Conservation (phyloP, 2,797 vertebrate genomes). For the Fistularia tabacaria region DNA sequence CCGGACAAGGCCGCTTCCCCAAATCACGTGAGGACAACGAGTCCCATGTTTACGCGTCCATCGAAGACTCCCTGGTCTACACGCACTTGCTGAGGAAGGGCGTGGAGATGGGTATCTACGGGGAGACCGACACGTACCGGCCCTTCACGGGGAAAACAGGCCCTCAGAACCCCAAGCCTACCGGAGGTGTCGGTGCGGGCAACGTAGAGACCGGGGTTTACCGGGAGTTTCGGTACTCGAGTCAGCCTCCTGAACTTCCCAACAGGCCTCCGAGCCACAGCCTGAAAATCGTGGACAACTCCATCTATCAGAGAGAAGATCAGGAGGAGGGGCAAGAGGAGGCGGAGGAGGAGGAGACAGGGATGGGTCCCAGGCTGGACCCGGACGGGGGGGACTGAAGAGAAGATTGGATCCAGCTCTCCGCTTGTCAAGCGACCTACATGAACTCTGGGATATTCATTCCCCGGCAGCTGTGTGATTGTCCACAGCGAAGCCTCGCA, state of each 20-base stretch:
- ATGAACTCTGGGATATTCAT: conserved; percentile 27
- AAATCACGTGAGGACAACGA: conserved; percentile 72
- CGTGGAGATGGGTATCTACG: conserved; percentile 29
- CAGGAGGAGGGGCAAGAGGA: conserved; percentile 5
- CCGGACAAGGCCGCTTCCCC: conserved; percentile 57
- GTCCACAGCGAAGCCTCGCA: conserved; percentile 9
- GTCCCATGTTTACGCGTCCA: conserved; percentile 83
- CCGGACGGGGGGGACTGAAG: conserved; percentile 54
- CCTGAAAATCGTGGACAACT: conserved; percentile 56
- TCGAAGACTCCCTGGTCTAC: conserved; percentile 88
- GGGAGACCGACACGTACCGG: conserved; percentile 68
- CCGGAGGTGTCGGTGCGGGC: not conserved
- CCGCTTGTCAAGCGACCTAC: not conserved
- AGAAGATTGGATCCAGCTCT: conserved; percentile 18
- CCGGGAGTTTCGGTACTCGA: conserved; percentile 63
- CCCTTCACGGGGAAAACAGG: conserved; percentile 72
- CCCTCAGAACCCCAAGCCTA: conserved; percentile 16
- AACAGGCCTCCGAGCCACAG: conserved; percentile 36
- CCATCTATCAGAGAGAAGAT: conserved; percentile 58
- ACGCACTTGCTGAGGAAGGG: conserved; percentile 78
- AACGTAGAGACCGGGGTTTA: conserved; percentile 72
- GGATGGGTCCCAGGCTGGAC: conserved; percentile 31
- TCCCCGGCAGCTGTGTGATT: conserved; percentile 40
- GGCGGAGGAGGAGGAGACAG: conserved; percentile 1
- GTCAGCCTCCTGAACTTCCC: conserved; percentile 72